Evolutionary conservation across 2,888 invertebrate species (phyloP).

Genomic region (Penaeus monodon): DNA sequence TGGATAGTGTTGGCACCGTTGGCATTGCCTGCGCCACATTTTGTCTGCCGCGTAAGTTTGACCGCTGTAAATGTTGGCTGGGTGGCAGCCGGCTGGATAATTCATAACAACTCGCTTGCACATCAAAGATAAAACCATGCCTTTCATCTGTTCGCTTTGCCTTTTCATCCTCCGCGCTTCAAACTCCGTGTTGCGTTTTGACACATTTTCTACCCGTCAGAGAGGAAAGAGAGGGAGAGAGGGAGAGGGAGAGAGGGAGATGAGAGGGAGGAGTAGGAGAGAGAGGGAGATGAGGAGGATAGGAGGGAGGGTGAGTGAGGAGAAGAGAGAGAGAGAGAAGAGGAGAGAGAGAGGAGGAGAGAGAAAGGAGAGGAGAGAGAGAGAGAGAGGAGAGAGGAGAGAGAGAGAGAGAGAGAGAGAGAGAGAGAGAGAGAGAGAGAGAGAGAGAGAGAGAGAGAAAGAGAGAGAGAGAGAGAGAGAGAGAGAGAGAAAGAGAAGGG

Average conservation of each 20-base stretch:
- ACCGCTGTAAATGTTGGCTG: not conserved
- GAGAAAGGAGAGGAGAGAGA: not conserved
- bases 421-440: not conserved
- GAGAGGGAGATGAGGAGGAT: not conserved
- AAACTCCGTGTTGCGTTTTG: constrained; percentile 45
- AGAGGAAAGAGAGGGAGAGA: constrained; percentile 42
- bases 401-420: not conserved
- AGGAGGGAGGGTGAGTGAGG: not conserved
- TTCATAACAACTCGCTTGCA: constrained; percentile 26
- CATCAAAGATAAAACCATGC: constrained; percentile 23
- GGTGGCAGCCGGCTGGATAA: not conserved
- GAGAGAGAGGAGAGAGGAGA: not conserved
- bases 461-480: not conserved
- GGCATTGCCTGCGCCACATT: not conserved
- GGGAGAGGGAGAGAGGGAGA: constrained; percentile 21
- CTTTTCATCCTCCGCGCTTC: constrained; percentile 42
- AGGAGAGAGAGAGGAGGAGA: not conserved
- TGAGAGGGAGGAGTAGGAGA: not conserved
- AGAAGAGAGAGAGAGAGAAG: not conserved
- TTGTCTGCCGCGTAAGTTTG: too few species aligned
- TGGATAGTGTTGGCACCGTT: not conserved
- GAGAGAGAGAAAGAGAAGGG: not conserved
- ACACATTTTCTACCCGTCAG: constrained; percentile 48
- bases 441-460: not conserved
- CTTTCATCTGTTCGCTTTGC: not conserved